Evolutionary conservation across 2,797 vertebrate genomes (phyloP), one percentile per base, ranked within the genome.

Genomic region (Neosilurus hyrtlii): DNA sequence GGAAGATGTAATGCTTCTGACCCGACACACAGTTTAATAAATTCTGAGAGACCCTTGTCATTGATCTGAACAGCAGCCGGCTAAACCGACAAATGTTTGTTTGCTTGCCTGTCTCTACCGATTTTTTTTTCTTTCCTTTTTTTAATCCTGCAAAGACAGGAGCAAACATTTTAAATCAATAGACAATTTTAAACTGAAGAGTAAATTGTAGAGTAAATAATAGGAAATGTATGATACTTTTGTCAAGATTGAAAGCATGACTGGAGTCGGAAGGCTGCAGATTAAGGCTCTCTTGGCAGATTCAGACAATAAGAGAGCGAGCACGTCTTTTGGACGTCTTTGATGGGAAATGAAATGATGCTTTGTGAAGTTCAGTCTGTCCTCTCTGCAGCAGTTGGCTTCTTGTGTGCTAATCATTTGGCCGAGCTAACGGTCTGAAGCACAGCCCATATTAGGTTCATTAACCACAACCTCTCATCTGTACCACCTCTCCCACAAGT

Each of bases 121-220:
- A 61, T 82, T 56, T 79, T 59, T 81, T 86, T 83, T 20, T n/a
- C n/a, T n/a, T 79, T 81, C 63, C 82, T 57, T 79, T 56, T 81
- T 86, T 83, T 26, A 26, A 76, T 65, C 11, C 76, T 35, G 26
- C 82, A 77, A 81, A 82, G 83, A 78, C 93, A 94, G 94, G 91
- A 95, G 92, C 94, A 96, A 96, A 95, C 94, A 95, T 94, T 94
- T 94, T 91, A 87, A 96, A 96, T 97, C 96, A 95, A 95, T 97
- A 96, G 93, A 95, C 94, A 96, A 94, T 97, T 96, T 92, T 96
- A 96, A 96, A 95, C 91, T 91, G 92, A 91, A 95, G 91, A 94
- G 91, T 94, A 94, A 95, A 96, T 94, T 93, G 93, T 92, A 95
- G 92, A 94, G 91, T 94, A 94, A 95, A 96, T 94, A 93, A 93